Conservation (phyloP, 2,888 invertebrate species). For the Sylvicola fuscatus region DNA sequence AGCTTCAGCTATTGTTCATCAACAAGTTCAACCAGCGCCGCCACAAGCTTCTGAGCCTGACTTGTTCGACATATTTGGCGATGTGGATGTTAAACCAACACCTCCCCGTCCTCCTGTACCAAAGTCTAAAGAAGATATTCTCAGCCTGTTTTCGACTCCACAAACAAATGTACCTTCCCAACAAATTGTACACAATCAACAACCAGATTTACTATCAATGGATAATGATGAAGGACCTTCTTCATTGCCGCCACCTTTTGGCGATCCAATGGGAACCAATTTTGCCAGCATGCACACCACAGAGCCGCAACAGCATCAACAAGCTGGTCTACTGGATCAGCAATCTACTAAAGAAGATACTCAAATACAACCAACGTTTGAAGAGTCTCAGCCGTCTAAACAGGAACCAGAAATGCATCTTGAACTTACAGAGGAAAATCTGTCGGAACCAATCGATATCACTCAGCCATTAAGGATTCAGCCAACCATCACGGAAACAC, state of each 20-base stretch:
- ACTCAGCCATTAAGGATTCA: no score
- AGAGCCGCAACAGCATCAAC: conserved; percentile 4
- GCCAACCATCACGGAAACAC: no score
- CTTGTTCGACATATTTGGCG: conserved; percentile 31
- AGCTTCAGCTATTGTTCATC: conserved; percentile 11
- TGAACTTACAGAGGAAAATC: no score
- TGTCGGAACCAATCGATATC: background rate
- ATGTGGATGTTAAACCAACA: conserved; percentile 22
- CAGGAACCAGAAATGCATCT: background rate
- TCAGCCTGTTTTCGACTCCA: conserved; percentile 33
- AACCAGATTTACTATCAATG: conserved; percentile 28
- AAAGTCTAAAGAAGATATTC: conserved; percentile 36
- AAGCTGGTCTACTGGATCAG: conserved; percentile 8
- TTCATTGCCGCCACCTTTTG: no score
- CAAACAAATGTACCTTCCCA: conserved; percentile 17
- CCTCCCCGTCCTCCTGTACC: conserved; percentile 29
- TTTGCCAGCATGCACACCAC: conserved; percentile 3
- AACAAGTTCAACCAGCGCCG: conserved; percentile 11
- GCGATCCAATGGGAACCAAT: conserved; percentile 1
- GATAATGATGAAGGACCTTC: conserved; percentile 2
- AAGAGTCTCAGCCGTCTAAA: background rate
- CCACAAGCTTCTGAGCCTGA: conserved; percentile 25
- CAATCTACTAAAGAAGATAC: conserved; percentile 8
- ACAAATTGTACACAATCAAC: conserved; percentile 16
- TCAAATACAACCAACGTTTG: background rate